phyloP scores from a whole-genome alignment of 23 tunicate species.

The Ascidia mentula region DNA sequence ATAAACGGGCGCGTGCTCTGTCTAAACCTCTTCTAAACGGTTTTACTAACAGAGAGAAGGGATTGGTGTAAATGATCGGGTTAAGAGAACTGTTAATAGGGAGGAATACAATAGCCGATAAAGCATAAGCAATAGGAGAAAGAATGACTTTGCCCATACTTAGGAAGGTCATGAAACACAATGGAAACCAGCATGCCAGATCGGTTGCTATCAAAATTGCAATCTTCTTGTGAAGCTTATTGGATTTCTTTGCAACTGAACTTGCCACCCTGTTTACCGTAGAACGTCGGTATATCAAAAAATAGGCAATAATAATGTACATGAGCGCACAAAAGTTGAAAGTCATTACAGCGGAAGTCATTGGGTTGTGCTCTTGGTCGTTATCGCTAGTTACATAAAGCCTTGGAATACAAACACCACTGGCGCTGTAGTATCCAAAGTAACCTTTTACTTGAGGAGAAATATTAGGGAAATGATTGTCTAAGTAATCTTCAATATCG shows the following conservation, averaged over 20 bases:
- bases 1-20: too few species aligned
- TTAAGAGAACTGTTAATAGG: constrained; percentile 13
- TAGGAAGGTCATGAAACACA: not conserved
- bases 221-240: not conserved
- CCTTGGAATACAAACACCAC: constrained; percentile 43
- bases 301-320: not conserved
- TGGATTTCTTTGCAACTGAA: not conserved
- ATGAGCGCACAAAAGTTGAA: not conserved
- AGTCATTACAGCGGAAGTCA: not conserved
- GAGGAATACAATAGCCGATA: constrained; percentile 12
- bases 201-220: not conserved
- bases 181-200: not conserved
- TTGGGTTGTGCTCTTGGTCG: not conserved
- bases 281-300: not conserved
- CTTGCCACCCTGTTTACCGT: not conserved
- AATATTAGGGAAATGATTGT: not conserved
- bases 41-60: not conserved
- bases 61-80: constrained; percentile 10
- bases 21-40: too few species aligned
- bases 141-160: constrained; percentile 9
- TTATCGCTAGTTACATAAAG: constrained; percentile 9
- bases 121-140: constrained; percentile 4
- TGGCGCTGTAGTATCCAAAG: constrained; percentile 44
- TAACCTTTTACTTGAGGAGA: constrained; percentile 25
- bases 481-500: not conserved